Evolutionary conservation across 2,888 invertebrate genomes (phyloP), one percentile per base, ranked within the genome.

Genomic region (Drosophila macrospina): DNA sequence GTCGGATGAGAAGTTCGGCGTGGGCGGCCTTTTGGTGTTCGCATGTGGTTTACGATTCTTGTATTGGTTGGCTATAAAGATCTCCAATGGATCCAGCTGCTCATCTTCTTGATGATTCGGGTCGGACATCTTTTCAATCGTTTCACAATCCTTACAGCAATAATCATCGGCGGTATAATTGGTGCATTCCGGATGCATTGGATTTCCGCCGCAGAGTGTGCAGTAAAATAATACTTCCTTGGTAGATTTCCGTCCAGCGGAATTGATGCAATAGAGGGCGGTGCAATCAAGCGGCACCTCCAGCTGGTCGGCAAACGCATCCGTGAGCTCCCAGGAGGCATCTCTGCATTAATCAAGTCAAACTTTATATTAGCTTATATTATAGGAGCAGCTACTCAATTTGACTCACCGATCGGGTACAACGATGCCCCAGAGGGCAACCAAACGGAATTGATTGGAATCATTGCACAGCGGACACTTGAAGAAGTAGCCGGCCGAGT

Each of bases 401-500:
- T 28, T 2, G 20, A 20, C 93, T 93, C 89, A 96, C 96, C 95
- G 94, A 81, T 96, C 95, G 0, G 97, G 97, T 42, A 97, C 94
- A 66, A 95, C 96, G 69, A 97, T 95, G 1, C 97, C 97, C 89
- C 93, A 92, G 90, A 0, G 45, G 10, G 54, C 61, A 10, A 74
- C 64, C 1, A 48, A 28, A 1, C 77, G 69, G 15, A 95, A 89
- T 89, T 95, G 94, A 0, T 94, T 94, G 0, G 94, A 94, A 86
- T 96, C 95, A 80, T 97, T 97, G 83, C 96, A 97, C 0, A 96
- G 91, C 0, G 97, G 97, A 89, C 97, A 97, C 86, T 96, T 97
- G 74, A 97, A 94, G 89, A 96, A 97, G 80, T 97, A 96, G 0
- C 97, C 97, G 0, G 97, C 95, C 76, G 94, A 95, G 5, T 94